Evolutionary conservation across 2,797 vertebrate species (phyloP), one percentile per base, ranked within the genome.

Genomic region (Arremon aurantiirostris): DNA sequence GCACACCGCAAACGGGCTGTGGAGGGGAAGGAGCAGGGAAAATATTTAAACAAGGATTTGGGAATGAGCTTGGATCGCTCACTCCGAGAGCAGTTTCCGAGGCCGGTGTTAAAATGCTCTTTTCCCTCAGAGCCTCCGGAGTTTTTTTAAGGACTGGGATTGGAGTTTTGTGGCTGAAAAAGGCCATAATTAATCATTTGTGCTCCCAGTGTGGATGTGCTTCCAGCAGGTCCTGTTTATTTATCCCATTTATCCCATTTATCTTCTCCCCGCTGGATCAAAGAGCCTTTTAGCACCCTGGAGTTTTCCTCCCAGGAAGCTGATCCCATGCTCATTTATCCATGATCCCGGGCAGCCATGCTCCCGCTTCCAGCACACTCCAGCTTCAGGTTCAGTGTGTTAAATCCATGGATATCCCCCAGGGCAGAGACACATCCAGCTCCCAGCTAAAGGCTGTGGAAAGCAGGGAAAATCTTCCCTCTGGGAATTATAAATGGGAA

Each of bases 21-120:
- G 53, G 83, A 20, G 2, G 53, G 22, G 46, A 42, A 68, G 75
- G 30, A 59, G 72, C 59, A 83, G 95, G 75, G 55, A 93, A 95
- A 96, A 94, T 91, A 88, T 95, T 95, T 86, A 86, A 93, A 87
- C 85, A 94, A 72, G 95, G 82, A 72, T 72, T 95, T 80, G 86
- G 92, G 91, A 94, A 83, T 22, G 69, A 63, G 91, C 66, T 83
- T 71, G 83, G 82, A 68, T 71, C 8, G 39, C 82, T 86, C n/a
- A 5, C 86, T 78, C 32, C 0, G 4, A 93, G 55, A 61, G 69
- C 85, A 66, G 91, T 39, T 93, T 83, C 91, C 50, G 76, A 27
- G 1, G 32, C 30, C 18, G 17, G 46, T 12, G 82, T 42, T 46
- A 26, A 56, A 78, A 85, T 35, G 65, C 10, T 85, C 80, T 65